Evolutionary conservation across 2,888 invertebrate genomes (phyloP).

Genomic region (Torymus tubicola): DNA sequence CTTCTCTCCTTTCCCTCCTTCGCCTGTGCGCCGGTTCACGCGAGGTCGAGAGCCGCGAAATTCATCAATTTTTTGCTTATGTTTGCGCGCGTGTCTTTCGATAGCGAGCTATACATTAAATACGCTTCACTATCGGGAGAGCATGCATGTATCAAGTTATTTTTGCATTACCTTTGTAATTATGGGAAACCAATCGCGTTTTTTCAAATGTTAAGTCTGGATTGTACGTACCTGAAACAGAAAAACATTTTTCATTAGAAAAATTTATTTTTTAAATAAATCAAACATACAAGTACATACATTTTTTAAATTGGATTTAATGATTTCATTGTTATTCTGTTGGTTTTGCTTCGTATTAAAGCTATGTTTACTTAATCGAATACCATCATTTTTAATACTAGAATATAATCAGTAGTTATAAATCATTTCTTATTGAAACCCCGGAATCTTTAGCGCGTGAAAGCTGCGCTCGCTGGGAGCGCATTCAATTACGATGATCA

Average conservation of each 20-base stretch:
- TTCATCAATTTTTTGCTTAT: slow-evolving; percentile 30
- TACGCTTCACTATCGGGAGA: background rate
- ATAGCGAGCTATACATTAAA: slow-evolving; percentile 3
- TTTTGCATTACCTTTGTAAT: background rate
- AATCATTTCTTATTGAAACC: slow-evolving; percentile 50
- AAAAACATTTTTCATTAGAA: slow-evolving; percentile 28
- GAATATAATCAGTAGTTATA: background rate
- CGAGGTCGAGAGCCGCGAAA: slow-evolving; percentile 45
- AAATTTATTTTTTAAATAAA: too few relatives aligned
- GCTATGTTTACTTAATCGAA: too few relatives aligned
- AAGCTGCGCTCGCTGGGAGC: background rate
- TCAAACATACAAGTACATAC: too few relatives aligned
- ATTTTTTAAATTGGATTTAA: too few relatives aligned
- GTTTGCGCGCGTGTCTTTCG: slow-evolving; percentile 5
- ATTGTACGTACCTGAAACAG: slow-evolving; percentile 63
- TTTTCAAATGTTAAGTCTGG: background rate
- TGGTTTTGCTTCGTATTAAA: too few relatives aligned
- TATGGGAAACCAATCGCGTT: too few relatives aligned
- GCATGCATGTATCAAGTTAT: background rate
- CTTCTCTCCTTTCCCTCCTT: background rate
- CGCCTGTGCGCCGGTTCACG: slow-evolving; percentile 17
- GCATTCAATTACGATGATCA: slow-evolving; percentile 35
- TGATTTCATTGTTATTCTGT: too few relatives aligned
- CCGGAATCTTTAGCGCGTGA: slow-evolving; percentile 14
- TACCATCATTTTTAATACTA: background rate